A percentile compares a stretch with the other conserved stretches of the same genome.
These are phyloP conservation scores for Drosophila hamatofila DNA, from an alignment of 2,888 invertebrate genomes.

Conservation along the genomic window DNA sequence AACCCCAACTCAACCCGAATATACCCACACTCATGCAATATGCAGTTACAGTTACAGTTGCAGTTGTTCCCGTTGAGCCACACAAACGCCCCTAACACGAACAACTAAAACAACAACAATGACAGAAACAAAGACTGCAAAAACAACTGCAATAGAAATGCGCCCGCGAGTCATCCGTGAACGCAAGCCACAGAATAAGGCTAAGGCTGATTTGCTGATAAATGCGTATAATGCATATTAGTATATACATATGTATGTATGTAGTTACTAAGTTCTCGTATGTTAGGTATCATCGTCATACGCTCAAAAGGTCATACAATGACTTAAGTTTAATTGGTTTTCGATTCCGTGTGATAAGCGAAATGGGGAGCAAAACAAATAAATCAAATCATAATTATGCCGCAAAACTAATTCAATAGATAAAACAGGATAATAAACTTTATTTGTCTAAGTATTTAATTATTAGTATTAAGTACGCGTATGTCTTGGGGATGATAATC, in stretches of 20 bases:
- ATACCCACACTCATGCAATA: constrained; percentile 4
- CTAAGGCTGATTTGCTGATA: constrained; percentile 37
- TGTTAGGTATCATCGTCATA: constrained; percentile 14
- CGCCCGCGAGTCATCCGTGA: constrained; percentile 4
- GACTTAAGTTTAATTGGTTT: constrained; percentile 9
- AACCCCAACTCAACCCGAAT: not conserved
- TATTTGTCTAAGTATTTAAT: not conserved
- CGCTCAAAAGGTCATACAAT: constrained; percentile 29
- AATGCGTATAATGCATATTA: constrained; percentile 3
- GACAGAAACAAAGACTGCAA: constrained; percentile 4
- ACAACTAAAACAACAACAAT: not conserved
- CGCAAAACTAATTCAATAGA: not conserved
- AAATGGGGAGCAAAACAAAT: constrained; percentile 28
- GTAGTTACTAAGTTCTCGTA: not conserved
- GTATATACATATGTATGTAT: not conserved
- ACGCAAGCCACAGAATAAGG: constrained; percentile 7
- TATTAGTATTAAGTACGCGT: not conserved
- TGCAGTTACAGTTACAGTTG: constrained; percentile 34
- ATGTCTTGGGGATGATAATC: not conserved
- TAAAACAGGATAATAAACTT: not conserved
- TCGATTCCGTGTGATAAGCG: constrained; percentile 32
- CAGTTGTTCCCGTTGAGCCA: constrained; percentile 22
- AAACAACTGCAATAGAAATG: constrained; percentile 18
- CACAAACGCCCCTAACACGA: constrained; percentile 12
- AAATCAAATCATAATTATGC: constrained; percentile 23